These are phyloP conservation scores for Lutraria lutraria DNA, from an alignment of 2,888 invertebrate species.

Conservation along the genomic window DNA sequence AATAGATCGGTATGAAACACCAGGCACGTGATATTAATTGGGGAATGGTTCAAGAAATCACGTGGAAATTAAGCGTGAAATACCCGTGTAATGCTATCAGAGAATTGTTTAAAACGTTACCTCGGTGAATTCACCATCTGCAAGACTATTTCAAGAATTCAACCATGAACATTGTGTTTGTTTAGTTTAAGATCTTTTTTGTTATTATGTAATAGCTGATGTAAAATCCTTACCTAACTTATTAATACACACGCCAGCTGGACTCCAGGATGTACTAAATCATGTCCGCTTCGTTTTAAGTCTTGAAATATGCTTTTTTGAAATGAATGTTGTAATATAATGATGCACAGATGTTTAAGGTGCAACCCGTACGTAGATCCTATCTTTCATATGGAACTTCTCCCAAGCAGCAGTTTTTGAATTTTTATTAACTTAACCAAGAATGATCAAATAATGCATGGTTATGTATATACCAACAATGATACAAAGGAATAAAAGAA, in stretches of 20 bases:
- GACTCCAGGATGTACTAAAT: too few relatives aligned
- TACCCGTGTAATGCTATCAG: background rate
- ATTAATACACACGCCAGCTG: background rate
- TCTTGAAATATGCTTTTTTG: too few relatives aligned
- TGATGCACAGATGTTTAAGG: too few relatives aligned
- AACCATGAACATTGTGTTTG: background rate
- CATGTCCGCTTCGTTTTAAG: too few relatives aligned
- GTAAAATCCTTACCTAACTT: background rate
- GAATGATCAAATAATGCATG: too few relatives aligned
- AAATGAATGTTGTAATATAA: too few relatives aligned
- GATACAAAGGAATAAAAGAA: too few relatives aligned
- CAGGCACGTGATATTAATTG: background rate
- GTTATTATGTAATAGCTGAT: background rate
- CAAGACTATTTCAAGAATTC: background rate
- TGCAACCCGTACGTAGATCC: too few relatives aligned
- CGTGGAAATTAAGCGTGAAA: background rate
- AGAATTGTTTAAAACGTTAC: background rate
- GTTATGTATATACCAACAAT: too few relatives aligned
- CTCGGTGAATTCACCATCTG: background rate
- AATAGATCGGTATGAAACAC: background rate
- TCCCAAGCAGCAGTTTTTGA: too few relatives aligned
- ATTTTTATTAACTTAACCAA: too few relatives aligned
- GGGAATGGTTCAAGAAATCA: background rate
- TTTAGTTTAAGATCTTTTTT: background rate
- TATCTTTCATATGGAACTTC: too few relatives aligned